phyloP scores from a whole-genome alignment of 1,140 invertebrate genomes.

The Aphis craccivora region DNA sequence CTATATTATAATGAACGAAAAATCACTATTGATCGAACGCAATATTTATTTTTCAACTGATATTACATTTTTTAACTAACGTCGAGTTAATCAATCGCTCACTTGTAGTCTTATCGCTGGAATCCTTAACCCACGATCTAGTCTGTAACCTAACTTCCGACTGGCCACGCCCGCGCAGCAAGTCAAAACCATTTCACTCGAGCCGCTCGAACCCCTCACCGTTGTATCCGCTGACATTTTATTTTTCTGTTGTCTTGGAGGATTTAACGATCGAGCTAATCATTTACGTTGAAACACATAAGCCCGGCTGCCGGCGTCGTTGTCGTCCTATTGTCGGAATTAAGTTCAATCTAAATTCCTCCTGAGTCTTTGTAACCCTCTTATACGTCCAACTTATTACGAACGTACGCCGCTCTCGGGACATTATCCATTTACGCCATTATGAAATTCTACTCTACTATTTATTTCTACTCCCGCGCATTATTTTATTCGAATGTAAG shows the following conservation, averaged over 20 bases:
- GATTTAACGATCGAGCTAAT: background rate
- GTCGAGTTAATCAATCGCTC: background rate
- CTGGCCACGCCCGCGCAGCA: background rate
- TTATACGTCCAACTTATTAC: background rate
- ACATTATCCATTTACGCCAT: slow-evolving; percentile 14
- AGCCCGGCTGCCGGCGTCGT: background rate
- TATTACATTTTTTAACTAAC: background rate
- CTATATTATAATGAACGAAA: no score
- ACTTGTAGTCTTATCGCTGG: background rate
- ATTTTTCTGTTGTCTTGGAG: background rate
- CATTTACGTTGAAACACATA: slow-evolving; percentile 7
- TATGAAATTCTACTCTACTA: slow-evolving; percentile 11
- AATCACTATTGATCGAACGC: no score
- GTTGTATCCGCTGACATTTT: background rate
- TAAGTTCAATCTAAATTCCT: slow-evolving; percentile 29
- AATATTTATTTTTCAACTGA: background rate
- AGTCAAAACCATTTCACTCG: background rate
- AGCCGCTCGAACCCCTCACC: background rate
- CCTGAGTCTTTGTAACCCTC: background rate
- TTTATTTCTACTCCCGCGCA: background rate
- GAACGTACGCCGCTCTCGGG: background rate
- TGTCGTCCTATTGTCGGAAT: background rate
- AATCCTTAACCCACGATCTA: background rate
- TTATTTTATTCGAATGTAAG: background rate
- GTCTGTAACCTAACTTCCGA: background rate